Base-by-base conservation (phyloP, 1,140 invertebrate genomes). In the Scaptomyza montana region DNA sequence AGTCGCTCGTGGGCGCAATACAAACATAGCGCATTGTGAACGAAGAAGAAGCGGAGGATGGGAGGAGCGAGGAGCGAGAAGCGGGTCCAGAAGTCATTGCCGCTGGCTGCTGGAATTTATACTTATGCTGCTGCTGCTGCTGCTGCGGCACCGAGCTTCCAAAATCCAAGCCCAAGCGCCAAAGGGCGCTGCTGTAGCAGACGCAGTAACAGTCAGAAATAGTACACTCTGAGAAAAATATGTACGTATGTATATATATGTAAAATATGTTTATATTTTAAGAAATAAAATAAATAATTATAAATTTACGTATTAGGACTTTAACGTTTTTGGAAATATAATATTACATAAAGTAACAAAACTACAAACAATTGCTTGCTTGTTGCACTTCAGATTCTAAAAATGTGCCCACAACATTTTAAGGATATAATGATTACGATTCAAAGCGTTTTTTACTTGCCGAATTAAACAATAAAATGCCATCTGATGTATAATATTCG, bases 81-180 rank as follows among this genome's bases (percentile, higher is more conserved):
- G 51, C 61, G 25, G 43, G 68, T 47, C 46, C 71, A 60, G 71
- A 82, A 84, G 75, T 82, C 71, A 75, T 76, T 78, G 80, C 80
- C 80, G 21, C 57, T 61, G 64, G 57, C 53, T 60, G 65, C 70
- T 59, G 57, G 41, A 74, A 78, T 81, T 74, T 82, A 78, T 82
- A 82, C 79, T 81, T 78, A 53, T 69, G 74, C 54, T 50, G n/a
- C 13, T 10, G 16, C 16, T 16, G 54, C 47, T 9, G 3, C 36
- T 30, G 33, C 30, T 33, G 30, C 30, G 30, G 30, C 30, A 33
- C 16, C 21, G 25, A 47, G 55, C 33, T 47, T 49, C 45, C 49
- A 43, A 25, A 43, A 55, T 39, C 53, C 67, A 53, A 45, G 7
- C 54, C 43, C 13, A 19, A 63, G 45, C 56, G 55, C 54, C 39